Conservation (phyloP, 1,140 invertebrate genomes). For the Maconellicoccus hirsutus region DNA sequence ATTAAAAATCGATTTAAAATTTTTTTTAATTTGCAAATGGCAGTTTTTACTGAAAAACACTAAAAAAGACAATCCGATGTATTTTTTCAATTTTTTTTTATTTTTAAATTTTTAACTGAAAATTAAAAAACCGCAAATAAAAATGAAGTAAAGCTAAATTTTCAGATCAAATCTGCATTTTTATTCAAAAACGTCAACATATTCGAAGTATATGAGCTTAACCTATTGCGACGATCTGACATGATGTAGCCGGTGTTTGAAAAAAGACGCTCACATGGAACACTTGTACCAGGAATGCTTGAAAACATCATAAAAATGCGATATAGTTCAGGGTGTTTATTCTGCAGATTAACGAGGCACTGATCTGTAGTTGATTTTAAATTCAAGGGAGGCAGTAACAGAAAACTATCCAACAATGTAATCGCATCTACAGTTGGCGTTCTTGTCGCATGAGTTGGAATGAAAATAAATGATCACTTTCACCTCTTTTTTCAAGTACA, state of each 20-base stretch:
- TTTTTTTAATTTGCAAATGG: no score
- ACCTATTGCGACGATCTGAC: constrained; percentile 21
- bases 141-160: no score
- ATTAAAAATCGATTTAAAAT: no score
- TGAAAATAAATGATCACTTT: background rate
- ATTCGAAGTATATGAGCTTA: background rate
- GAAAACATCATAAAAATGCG: background rate
- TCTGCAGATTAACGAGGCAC: background rate
- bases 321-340: background rate
- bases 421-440: background rate
- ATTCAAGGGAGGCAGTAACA: background rate
- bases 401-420: background rate
- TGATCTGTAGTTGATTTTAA: background rate
- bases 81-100: no score
- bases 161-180: background rate
- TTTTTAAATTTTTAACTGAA: no score
- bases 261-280: constrained; percentile 24
- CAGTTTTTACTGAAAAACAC: no score
- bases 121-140: no score
- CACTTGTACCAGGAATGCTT: background rate
- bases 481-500: background rate
- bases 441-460: background rate
- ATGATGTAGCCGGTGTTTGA: constrained; percentile 24
- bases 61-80: no score
- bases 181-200: background rate